Evolutionary conservation across 1,140 invertebrate species (phyloP).

Genomic region (Leptopilina clavipes): DNA sequence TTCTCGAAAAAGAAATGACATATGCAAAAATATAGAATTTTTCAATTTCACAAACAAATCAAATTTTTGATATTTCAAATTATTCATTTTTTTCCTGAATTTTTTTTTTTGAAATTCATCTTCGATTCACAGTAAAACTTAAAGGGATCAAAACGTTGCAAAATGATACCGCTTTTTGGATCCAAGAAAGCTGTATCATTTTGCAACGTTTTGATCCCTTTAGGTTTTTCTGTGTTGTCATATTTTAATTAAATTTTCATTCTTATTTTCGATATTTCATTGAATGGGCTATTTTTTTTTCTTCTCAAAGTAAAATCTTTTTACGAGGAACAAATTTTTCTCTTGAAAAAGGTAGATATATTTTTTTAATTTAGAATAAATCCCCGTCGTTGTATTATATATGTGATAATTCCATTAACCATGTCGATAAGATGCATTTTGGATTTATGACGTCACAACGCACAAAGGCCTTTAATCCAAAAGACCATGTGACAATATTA

Average conservation of each 20-base stretch:
- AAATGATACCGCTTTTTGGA: too few species aligned
- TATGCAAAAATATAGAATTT: not conserved
- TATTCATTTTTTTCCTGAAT: not conserved
- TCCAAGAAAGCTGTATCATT: too few species aligned
- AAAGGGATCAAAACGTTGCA: too few species aligned
- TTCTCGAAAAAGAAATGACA: not conserved
- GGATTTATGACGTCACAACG: constrained; percentile 54
- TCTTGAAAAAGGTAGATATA: not conserved
- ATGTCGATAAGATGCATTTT: constrained; percentile 13
- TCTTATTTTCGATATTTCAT: not conserved
- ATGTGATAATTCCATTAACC: not conserved
- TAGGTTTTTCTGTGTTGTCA: too few species aligned
- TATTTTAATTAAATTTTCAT: too few species aligned
- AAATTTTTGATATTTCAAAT: not conserved
- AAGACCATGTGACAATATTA: constrained; percentile 70
- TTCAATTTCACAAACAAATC: not conserved
- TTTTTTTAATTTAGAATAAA: not conserved
- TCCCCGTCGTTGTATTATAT: not conserved
- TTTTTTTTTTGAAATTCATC: too few species aligned
- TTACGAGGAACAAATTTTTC: not conserved
- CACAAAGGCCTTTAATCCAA: constrained; percentile 69
- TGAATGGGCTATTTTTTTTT: not conserved
- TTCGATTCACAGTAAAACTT: too few species aligned
- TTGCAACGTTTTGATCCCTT: too few species aligned
- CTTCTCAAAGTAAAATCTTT: not conserved